Conservation (phyloP, 2,113 vertebrate species). For the Bubo bubo region DNA sequence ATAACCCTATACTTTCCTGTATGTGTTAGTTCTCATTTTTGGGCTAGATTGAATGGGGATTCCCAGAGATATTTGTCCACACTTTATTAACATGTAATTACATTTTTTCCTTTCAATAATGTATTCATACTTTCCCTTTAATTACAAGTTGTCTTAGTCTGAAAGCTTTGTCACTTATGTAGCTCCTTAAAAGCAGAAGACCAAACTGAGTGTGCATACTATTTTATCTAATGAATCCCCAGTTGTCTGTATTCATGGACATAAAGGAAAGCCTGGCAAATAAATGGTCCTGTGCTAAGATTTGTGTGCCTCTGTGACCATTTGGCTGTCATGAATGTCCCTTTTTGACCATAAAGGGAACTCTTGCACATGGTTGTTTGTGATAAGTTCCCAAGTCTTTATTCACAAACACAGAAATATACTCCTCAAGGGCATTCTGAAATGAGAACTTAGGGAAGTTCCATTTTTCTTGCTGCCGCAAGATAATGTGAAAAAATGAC, state of each 20-base stretch:
- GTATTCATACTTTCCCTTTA: not conserved
- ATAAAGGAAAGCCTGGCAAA: conserved; percentile 34
- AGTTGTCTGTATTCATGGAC: conserved; percentile 29
- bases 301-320: conserved; percentile 28
- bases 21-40: not conserved
- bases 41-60: not conserved
- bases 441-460: not conserved
- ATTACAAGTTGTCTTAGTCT: conserved; percentile 25
- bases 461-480: not conserved
- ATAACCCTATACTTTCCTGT: not conserved
- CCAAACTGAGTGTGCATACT: not conserved
- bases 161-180: not conserved
- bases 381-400: conserved; percentile 4
- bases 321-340: conserved; percentile 19
- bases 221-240: conserved; percentile 1
- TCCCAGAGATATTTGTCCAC: conserved; percentile 12
- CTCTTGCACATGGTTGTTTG: not conserved
- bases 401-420: conserved; percentile 33
- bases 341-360: conserved; percentile 44
- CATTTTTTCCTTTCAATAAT: not conserved
- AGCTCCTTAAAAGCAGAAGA: not conserved
- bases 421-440: not conserved
- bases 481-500: not conserved
- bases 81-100: conserved; percentile 9
- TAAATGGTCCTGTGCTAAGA: not conserved